A percentile compares a stretch with the other conserved stretches of the same genome.
Conservation (phyloP, 2,888 invertebrate genomes). For the Drosophila demipolita region DNA sequence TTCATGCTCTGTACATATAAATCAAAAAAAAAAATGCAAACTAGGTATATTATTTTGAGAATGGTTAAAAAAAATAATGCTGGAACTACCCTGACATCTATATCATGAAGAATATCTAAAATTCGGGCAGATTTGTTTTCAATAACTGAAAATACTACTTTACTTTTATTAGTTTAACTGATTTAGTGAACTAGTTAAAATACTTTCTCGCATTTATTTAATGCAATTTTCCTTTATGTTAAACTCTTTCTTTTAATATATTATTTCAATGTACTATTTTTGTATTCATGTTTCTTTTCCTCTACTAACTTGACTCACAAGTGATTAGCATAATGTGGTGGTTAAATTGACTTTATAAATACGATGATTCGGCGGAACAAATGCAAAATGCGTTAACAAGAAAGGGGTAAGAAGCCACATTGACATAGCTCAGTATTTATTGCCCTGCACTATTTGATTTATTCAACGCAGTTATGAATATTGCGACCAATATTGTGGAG, state of each 20-base stretch:
- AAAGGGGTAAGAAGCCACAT: slow-evolving; percentile 63
- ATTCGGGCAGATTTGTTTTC: not conserved
- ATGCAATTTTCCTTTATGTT: not conserved
- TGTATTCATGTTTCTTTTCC: not conserved
- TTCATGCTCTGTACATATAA: too few species aligned
- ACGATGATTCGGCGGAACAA: slow-evolving; percentile 1
- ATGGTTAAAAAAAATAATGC: too few species aligned
- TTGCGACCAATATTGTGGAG: slow-evolving; percentile 43
- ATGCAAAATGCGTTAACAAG: slow-evolving; percentile 34
- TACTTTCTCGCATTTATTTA: not conserved
- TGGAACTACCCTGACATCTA: not conserved
- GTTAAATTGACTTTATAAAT: slow-evolving; percentile 31
- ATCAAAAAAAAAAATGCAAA: too few species aligned
- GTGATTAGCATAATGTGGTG: slow-evolving; percentile 51
- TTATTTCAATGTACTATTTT: not conserved
- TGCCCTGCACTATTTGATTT: slow-evolving; percentile 57
- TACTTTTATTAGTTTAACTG: not conserved
- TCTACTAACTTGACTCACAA: not conserved
- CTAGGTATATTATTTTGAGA: too few species aligned
- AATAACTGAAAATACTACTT: not conserved
- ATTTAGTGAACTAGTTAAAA: not conserved
- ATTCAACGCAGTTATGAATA: slow-evolving; percentile 69
- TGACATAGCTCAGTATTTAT: slow-evolving; percentile 60
- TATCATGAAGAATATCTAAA: not conserved
- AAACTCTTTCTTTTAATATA: not conserved